Percentiles rank a stretch among this genome's conserved stretches.
Evolutionary conservation across 2,797 vertebrate species (phyloP).

Genomic region (Sebastes glaucus): DNA sequence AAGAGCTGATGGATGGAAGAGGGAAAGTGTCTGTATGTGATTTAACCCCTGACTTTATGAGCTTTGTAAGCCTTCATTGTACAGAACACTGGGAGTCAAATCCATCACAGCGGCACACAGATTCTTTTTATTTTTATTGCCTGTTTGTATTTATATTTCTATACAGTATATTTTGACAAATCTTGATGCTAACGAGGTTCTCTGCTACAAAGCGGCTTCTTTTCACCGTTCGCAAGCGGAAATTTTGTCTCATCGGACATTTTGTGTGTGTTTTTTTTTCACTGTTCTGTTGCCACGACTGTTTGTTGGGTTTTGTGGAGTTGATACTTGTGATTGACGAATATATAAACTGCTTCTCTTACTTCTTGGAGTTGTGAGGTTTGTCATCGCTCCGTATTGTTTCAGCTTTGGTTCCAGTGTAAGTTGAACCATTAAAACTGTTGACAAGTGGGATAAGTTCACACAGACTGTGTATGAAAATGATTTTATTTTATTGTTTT

Average conservation of each 20-base stretch:
- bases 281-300: neutral
- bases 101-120: neutral
- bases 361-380: neutral
- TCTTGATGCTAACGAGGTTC: constrained; percentile 20
- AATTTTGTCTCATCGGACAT: neutral
- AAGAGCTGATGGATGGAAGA: neutral
- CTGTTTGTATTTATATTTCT: constrained; percentile 59
- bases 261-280: neutral
- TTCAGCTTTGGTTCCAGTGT: neutral
- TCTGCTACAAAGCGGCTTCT: neutral
- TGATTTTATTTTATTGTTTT: neutral
- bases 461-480: neutral
- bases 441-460: neutral
- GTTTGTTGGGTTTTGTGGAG: neutral
- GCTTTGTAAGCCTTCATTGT: constrained; percentile 71
- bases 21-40: neutral
- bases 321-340: neutral
- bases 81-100: constrained; percentile 49
- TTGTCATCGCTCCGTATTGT: neutral
- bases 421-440: constrained; percentile 1
- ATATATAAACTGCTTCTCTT: neutral
- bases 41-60: constrained; percentile 57
- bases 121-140: constrained; percentile 50
- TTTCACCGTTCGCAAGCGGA: neutral
- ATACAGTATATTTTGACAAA: constrained; percentile 50